phyloP scores from a whole-genome alignment of 2,113 vertebrate genomes.

The Pseudorectes ferrugineus region DNA sequence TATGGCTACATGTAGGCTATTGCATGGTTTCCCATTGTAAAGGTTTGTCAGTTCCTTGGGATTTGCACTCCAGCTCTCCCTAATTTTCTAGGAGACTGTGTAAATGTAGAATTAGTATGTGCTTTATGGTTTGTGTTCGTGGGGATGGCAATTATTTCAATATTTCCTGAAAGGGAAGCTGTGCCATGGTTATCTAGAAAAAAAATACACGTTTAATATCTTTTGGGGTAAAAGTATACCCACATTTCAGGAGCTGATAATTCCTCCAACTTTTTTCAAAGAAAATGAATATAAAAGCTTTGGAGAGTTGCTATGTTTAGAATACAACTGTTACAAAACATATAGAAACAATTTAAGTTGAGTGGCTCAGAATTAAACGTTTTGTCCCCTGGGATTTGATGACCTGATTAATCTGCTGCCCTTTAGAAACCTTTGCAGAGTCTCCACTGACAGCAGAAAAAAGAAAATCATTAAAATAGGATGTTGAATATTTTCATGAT shows the following conservation, averaged over 20 bases:
- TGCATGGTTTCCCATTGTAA: background rate
- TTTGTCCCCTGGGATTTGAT: background rate
- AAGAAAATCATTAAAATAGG: background rate
- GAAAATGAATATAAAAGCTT: background rate
- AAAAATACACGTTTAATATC: background rate
- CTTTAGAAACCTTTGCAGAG: background rate
- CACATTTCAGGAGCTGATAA: background rate
- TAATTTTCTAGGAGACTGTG: background rate
- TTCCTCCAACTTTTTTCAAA: background rate
- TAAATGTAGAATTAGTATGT: background rate
- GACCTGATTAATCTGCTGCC: background rate
- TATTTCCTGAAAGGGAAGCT: background rate
- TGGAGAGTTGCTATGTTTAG: background rate
- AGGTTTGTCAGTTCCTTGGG: background rate
- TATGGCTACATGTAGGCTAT: background rate
- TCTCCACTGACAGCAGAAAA: background rate
- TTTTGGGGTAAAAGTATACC: background rate
- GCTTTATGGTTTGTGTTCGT: background rate
- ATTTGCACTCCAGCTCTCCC: background rate
- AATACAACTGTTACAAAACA: background rate
- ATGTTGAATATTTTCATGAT: background rate
- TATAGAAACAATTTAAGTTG: background rate
- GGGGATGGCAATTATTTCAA: background rate
- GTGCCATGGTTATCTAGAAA: background rate
- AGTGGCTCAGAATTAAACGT: background rate